Base-by-base conservation (phyloP, 2,888 invertebrate species). In the Uropetala carovei region DNA sequence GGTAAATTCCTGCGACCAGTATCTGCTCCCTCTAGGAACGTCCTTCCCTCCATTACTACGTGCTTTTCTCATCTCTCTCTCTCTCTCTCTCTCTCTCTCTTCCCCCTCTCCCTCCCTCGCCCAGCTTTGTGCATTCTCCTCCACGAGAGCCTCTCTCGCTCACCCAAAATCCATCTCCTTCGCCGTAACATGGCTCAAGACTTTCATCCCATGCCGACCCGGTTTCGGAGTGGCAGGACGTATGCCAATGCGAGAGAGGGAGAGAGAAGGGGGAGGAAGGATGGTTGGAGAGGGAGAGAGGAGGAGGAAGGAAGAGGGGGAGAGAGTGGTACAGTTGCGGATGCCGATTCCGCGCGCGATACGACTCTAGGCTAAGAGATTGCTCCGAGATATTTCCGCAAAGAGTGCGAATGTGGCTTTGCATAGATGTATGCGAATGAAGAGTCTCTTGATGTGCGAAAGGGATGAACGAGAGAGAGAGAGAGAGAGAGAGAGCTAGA, bases 161-260 rank as follows among this genome's bases (percentile, higher is more conserved):
- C 64, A 68, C 68, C 68, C 22, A 18, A 68, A 68, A 68, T 68
- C 68, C 68, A 68, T 68, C 68, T 68, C 68, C 68, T 68, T 68
- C 22, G 18, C 68, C 18, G 68, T 68, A 68, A 68, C 68, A 68
- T 68, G 68, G 68, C 68, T 68, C 68, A 68, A 18, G 68, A 68
- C 18, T 75, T 22, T 75, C 22, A 75, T 27, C 75, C 27, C 27
- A 18, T 75, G 27, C 27, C 22, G 75, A 27, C 27, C 75, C 27
- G 18, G 27, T 27, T 22, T 10, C 22, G 27, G 27, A 11, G 75
- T 75, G 27, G 27, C 75, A 18, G 27, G 11, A 75, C 18, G 22
- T 75, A 75, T 75, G 75, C 27, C 18, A 11, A n/a, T 14, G 13
- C 10, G n/a, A 0, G 22, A 4, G 18, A 22, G 27, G 68, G 68